Evolutionary conservation across 2,888 invertebrate genomes (phyloP), one percentile per base, ranked within the genome.

Genomic region (Eulithis prunata): DNA sequence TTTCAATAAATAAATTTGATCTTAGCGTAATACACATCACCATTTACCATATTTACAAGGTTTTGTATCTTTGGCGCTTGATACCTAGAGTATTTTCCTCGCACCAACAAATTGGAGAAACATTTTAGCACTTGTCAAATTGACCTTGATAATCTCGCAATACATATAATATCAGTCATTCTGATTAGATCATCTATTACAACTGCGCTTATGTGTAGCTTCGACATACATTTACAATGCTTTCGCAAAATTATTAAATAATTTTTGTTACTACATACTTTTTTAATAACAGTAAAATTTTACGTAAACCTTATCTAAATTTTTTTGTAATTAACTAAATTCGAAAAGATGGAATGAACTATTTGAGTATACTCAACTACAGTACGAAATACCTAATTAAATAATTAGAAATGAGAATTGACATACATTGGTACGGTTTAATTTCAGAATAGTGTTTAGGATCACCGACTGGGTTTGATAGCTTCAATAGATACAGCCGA

Each of bases 51-150:
- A 57, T 59, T 47, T 58, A 70, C 54, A 72, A 61, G 46, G 41
- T 60, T 64, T 5, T 71, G 72, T 74, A 74, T 73, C 77, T 75
- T 75, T 75, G 75, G 75, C 73, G 65, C 60, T 61, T 60, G 71
- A 75, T 71, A 74, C 73, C 28, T 47, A 14, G n/a, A 46, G 46
- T 8, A 5, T 38, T 8, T 38, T 41, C 41, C 10, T 56, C 28
- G 21, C 21, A 21, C 21, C 21, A 21, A 21, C 21, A 21, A 21
- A 21, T 21, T 1, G 21, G 21, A 38, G 5, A 7, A 38, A 38
- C 8, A 38, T 38, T 2, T 38, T 38, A 38, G 38, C 38, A 38
- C 38, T 38, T 3, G 5, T 8, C 38, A 38, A 38, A 38, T 38
- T 38, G 38, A 38, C 38, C 38, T 38, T 7, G 1, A 38, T 21